A percentile compares a stretch with the other conserved stretches of the same genome.
phyloP scores from a whole-genome alignment of 2,888 invertebrate species.

The Melanostoma scalare region DNA sequence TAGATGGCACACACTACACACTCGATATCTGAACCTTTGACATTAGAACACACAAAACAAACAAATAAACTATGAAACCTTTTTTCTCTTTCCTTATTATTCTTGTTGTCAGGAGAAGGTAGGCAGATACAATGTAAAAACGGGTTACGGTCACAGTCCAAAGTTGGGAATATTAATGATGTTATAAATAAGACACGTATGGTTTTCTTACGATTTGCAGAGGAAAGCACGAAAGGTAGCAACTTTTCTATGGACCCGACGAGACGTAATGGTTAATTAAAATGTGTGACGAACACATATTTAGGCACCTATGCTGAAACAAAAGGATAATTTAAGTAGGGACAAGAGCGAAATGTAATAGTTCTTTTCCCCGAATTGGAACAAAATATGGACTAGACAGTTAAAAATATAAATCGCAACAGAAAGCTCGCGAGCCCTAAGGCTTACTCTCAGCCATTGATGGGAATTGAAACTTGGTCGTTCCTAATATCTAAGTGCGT shows the following conservation, averaged over 20 bases:
- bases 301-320: no score
- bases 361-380: no score
- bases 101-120: not conserved
- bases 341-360: no score
- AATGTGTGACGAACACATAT: not conserved
- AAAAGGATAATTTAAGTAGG: no score
- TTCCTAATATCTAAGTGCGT: no score
- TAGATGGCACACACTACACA: constrained; percentile 48
- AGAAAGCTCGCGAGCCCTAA: no score
- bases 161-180: constrained; percentile 45
- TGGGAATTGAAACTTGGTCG: no score
- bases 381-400: no score
- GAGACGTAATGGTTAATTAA: not conserved
- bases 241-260: no score
- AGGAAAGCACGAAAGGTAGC: not conserved
- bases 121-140: constrained; percentile 2
- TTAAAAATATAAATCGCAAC: no score
- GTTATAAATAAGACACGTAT: constrained; percentile 47
- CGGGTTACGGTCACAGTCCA: constrained; percentile 31
- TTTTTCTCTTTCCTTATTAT: constrained; percentile 1
- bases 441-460: no score
- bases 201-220: constrained; percentile 26
- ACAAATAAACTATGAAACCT: constrained; percentile 52
- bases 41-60: constrained; percentile 56
- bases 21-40: constrained; percentile 57